Evolutionary conservation across 2,797 vertebrate species (phyloP), one percentile per base, ranked within the genome.

Genomic region (Leuciscus waleckii): DNA sequence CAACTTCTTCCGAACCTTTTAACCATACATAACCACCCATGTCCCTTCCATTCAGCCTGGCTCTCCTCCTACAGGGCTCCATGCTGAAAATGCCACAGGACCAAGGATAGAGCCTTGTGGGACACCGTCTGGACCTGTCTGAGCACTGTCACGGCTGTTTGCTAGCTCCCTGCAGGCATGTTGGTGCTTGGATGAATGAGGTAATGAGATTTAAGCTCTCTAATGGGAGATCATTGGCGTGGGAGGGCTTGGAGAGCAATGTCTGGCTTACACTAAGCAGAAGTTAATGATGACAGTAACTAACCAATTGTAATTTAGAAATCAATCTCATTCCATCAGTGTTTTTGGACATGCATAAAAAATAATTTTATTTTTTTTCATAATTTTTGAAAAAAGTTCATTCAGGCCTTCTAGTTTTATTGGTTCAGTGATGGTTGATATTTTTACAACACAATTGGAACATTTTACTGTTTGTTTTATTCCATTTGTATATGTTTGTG

Each of bases 81-180:
- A 88, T 88, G 86, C 89, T 88, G 87, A 85, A 92, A 88, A 88
- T 78, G 86, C 88, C 87, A 87, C 61, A 89, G 91, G 92, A 85
- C 91, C 89, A 81, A 87, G 87, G 90, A 91, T 73, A 82, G 87
- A 88, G 82, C 87, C 85, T 88, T 87, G 79, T 77, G 83, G 91
- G 90, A 92, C 88, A 91, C 91, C 89, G 93, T 95, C 95, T 95
- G 92, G 92, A 93, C 89, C 89, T 91, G 91, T 88, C 93, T 92
- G 86, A 84, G 85, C 74, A 89, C 84, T 88, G 88, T 87, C 86
- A 68, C 78, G 87, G 89, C 78, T 83, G 73, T 90, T 90, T 90
- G 92, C 91, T 91, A 93, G 92, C 91, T 91, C 90, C 90, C 93
- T 77, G 87, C 87, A 91, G 89, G 91, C 92, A 89, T 87, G 87